phyloP scores from a whole-genome alignment of 2,113 vertebrate species.

The Tympanuchus pallidicinctus region DNA sequence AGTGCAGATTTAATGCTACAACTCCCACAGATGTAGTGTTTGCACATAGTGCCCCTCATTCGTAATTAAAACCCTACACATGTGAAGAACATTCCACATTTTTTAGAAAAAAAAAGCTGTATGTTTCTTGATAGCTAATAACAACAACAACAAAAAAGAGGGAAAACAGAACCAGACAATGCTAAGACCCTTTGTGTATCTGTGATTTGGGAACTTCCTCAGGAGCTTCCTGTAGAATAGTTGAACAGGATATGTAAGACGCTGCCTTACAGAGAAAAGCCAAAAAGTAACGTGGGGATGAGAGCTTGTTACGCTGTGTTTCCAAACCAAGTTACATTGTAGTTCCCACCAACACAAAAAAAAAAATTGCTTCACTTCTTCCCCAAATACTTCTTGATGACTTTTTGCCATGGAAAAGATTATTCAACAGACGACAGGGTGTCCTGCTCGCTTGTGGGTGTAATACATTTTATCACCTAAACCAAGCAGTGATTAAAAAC shows the following conservation, averaged over 20 bases:
- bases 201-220: neutral
- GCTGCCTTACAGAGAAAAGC: neutral
- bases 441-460: fast-evolving
- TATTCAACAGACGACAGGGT: neutral
- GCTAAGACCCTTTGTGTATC: neutral
- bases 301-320: neutral
- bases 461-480: neutral
- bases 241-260: neutral
- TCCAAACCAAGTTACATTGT: neutral
- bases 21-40: neutral
- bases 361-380: neutral
- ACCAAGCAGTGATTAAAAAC: neutral
- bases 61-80: neutral
- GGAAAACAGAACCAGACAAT: neutral
- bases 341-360: neutral
- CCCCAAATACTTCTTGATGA: neutral
- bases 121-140: neutral
- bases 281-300: neutral
- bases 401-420: neutral
- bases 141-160: neutral
- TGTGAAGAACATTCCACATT: neutral
- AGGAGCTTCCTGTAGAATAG: neutral
- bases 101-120: neutral
- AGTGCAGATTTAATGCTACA: neutral
- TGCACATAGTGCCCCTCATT: neutral